phyloP scores from a whole-genome alignment of 2,797 vertebrate genomes.

The Enteromius thamalakanensis region DNA sequence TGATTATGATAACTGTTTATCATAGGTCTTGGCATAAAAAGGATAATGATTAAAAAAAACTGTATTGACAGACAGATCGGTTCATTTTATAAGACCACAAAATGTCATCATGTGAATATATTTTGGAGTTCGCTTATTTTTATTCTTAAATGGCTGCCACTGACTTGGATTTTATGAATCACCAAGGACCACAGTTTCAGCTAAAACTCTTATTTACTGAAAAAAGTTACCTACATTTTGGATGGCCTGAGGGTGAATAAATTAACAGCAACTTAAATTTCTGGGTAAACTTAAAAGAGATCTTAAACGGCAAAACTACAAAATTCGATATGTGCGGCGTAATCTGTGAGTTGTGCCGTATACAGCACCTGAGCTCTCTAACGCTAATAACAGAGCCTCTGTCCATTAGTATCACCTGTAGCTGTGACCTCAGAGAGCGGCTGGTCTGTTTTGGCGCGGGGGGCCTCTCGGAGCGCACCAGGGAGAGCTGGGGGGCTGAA shows the following conservation, averaged over 20 bases:
- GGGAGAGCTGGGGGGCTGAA: conserved; percentile 64
- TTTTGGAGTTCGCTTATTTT: background rate
- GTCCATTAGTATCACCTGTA: conserved; percentile 60
- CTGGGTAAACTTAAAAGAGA: background rate
- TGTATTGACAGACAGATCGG: background rate
- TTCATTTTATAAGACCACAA: background rate
- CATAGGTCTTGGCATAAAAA: too few relatives aligned
- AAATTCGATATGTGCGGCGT: background rate
- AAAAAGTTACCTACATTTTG: background rate
- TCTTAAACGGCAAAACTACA: background rate
- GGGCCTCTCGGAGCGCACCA: conserved; percentile 56
- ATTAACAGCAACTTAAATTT: background rate
- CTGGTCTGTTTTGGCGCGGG: conserved; percentile 43
- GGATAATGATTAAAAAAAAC: too few relatives aligned
- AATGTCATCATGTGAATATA: background rate
- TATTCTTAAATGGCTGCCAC: background rate
- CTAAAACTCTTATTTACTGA: background rate
- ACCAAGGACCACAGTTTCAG: background rate
- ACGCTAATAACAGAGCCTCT: conserved; percentile 33
- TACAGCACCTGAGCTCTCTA: background rate
- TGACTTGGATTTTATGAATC: background rate
- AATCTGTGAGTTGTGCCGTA: background rate
- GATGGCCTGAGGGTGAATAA: background rate
- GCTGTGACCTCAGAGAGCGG: conserved; percentile 48
- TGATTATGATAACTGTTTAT: background rate